phyloP scores from a whole-genome alignment of 1,140 invertebrate species.

The Diabrotica undecimpunctata region DNA sequence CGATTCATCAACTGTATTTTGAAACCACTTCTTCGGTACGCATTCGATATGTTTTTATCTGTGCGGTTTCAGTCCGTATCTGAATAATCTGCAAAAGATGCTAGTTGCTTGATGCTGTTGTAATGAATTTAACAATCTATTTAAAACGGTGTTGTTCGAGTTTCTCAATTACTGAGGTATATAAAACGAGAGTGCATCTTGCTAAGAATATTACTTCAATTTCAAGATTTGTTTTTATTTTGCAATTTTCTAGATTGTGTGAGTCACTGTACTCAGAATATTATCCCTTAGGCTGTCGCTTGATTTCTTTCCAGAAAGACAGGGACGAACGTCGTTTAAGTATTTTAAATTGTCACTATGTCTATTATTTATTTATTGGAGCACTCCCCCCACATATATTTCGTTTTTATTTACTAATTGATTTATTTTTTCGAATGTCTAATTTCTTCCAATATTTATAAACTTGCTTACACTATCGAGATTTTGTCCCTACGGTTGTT shows the following conservation, averaged over 20 bases:
- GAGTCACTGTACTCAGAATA: constrained; percentile 11
- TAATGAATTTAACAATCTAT: constrained; percentile 18
- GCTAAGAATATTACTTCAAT: constrained; percentile 14
- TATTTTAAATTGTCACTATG: too few relatives aligned
- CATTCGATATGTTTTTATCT: too few relatives aligned
- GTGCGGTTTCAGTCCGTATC: not conserved
- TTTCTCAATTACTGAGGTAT: constrained; percentile 14
- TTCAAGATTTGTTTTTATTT: constrained; percentile 13
- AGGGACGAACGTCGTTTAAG: not conserved
- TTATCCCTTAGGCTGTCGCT: not conserved
- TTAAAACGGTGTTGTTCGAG: constrained; percentile 10
- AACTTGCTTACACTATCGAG: too few relatives aligned
- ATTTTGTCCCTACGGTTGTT: too few relatives aligned
- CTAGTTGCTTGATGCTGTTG: not conserved
- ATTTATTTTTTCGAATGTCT: constrained; percentile 25
- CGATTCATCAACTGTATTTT: too few relatives aligned
- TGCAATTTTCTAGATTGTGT: constrained; percentile 19
- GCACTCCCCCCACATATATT: too few relatives aligned
- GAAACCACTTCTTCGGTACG: too few relatives aligned
- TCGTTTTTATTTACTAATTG: too few relatives aligned
- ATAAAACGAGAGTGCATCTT: constrained; percentile 9
- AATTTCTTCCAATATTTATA: too few relatives aligned
- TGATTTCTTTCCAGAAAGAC: not conserved
- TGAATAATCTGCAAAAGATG: not conserved
- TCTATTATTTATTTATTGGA: too few relatives aligned